Base-by-base conservation (phyloP, 1,140 invertebrate species). In the Drosophila lowei region DNA sequence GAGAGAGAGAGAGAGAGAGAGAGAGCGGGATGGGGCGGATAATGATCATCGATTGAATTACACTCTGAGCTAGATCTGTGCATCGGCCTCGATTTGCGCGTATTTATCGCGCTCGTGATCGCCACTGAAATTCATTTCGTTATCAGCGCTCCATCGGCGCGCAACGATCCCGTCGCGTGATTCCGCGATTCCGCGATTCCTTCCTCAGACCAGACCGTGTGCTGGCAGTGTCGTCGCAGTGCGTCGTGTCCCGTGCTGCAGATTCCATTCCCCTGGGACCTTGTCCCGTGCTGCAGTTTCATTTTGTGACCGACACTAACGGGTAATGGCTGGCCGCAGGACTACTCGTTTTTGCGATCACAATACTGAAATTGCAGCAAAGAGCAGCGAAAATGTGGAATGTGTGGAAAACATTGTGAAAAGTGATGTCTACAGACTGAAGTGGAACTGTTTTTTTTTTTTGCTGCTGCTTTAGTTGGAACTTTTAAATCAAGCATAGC, bases 251-350 rank as follows among this genome's bases (percentile, higher is more conserved):
- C n/a, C n/a, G n/a, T n/a, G n/a, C n/a, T n/a, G n/a, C n/a, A n/a
- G n/a, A n/a, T n/a, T n/a, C 21, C 21, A 3, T 18, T 28, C 2
- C 23, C 6, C 23, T 3, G 23, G 23, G 23, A 25, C 23, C 23
- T 25, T 4, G 13, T 25, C 9, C 23, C 9, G 58, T 73, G 77
- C 81, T 79, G 79, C 78, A 78, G 88, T 91, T 91, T 91, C 88
- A 72, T 78, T 91, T 91, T 91, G 90, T 91, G 90, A 91, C 90
- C 90, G 90, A 91, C 90, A 91, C 89, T 91, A 91, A 91, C 90
- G 90, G 90, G 90, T 91, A 91, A 63, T 68, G 25, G 28, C 15
- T 38, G 52, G 50, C 15, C 46, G 9, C 61, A 56, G 72, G 62
- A 61, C 23, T 91, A 90, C 90, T 91, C 90, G 90, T 91, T 91